A percentile compares a stretch with the other conserved stretches of the same genome.
phyloP scores from a whole-genome alignment of 1,140 invertebrate species.

The Drosophila sp. region DNA sequence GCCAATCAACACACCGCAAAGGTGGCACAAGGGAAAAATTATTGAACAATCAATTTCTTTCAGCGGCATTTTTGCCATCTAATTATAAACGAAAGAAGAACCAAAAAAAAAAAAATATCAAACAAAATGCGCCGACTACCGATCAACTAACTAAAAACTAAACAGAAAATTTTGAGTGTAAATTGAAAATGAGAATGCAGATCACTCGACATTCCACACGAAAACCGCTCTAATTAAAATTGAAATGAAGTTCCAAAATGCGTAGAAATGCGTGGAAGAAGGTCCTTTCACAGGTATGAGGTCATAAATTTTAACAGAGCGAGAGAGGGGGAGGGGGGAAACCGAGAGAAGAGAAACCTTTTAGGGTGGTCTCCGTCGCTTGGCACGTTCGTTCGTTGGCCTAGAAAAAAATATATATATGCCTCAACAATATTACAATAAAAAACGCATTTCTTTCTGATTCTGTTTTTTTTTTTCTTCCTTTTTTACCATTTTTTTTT shows the following conservation, averaged over 20 bases:
- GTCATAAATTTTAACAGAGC: conserved; percentile 60
- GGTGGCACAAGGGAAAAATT: conserved; percentile 66
- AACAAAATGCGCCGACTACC: conserved; percentile 54
- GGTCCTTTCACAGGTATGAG: conserved; percentile 52
- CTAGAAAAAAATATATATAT: conserved; percentile 16
- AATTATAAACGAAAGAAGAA: conserved; percentile 65
- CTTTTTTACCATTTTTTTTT: conserved; percentile 17
- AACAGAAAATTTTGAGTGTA: conserved; percentile 20
- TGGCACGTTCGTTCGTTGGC: conserved; percentile 67
- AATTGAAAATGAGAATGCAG: conserved; percentile 48
- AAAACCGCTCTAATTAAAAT: conserved; percentile 75
- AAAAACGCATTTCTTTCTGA: conserved; percentile 62
- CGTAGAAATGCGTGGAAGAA: conserved; percentile 57
- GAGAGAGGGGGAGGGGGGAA: not conserved
- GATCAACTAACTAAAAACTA: conserved; percentile 43
- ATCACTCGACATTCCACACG: conserved; percentile 25
- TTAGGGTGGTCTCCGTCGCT: conserved; percentile 62
- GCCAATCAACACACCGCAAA: conserved; percentile 72
- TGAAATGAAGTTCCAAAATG: conserved; percentile 67
- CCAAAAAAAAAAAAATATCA: conserved; percentile 40
- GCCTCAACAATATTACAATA: conserved; percentile 61
- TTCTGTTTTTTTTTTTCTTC: conserved; percentile 10
- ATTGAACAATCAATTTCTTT: conserved; percentile 75
- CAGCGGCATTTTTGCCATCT: conserved; percentile 78
- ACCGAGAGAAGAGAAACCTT: not conserved